These are phyloP conservation scores for Ochropleura leucogaster DNA, from an alignment of 2,888 invertebrate species.

Conservation along the genomic window DNA sequence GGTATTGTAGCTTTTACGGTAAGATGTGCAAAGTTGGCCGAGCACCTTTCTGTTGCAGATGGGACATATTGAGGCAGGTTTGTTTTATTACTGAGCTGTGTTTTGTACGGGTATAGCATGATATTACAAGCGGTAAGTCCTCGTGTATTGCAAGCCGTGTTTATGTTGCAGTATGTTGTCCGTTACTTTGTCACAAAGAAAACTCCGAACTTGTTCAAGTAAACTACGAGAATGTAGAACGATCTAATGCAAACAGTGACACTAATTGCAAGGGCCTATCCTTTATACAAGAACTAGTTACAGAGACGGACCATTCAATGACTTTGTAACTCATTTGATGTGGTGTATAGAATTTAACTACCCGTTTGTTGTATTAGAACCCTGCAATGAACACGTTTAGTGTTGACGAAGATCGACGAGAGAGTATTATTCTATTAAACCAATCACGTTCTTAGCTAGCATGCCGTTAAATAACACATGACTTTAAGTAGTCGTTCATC, in stretches of 20 bases:
- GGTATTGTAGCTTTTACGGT: constrained; percentile 63
- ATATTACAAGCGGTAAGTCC: constrained; percentile 28
- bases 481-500: constrained; percentile 28
- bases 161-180: not conserved
- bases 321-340: not conserved
- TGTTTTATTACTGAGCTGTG: constrained; percentile 43
- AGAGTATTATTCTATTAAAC: constrained; percentile 3
- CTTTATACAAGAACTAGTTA: not conserved
- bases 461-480: constrained; percentile 27
- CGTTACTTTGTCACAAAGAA: not conserved
- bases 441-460: not conserved
- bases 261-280: not conserved
- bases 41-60: constrained; percentile 65
- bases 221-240: not conserved
- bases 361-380: not conserved
- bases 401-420: constrained; percentile 15
- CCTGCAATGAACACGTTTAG: not conserved
- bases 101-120: constrained; percentile 20
- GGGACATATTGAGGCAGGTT: constrained; percentile 56
- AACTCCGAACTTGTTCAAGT: not conserved
- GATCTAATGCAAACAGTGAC: not conserved
- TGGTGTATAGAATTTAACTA: too few relatives aligned
- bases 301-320: not conserved
- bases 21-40: constrained; percentile 57
- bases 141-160: constrained; percentile 1